These are phyloP conservation scores for Eristalinus sepulchralis DNA, from an alignment of 2,888 invertebrate species.

Conservation along the genomic window DNA sequence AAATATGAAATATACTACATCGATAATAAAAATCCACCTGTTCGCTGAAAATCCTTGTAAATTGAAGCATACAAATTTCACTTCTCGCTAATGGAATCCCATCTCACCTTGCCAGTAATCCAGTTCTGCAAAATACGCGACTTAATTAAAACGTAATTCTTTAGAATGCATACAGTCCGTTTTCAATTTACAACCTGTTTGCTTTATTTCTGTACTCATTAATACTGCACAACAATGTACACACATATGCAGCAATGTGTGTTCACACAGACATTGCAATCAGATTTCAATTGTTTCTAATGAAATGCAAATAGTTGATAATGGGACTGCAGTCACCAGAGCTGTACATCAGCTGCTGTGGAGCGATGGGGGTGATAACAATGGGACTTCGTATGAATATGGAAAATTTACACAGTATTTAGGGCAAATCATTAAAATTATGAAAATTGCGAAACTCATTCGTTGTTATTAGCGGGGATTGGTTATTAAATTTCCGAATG, in stretches of 20 bases:
- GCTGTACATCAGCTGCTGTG: neutral
- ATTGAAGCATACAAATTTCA: too few relatives aligned
- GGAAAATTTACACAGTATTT: neutral
- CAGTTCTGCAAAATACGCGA: neutral
- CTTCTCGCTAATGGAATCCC: too few relatives aligned
- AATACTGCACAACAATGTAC: neutral
- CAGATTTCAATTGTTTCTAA: conserved; percentile 19
- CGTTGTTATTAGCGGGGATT: neutral
- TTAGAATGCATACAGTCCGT: neutral
- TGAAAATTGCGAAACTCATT: neutral
- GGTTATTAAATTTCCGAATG: neutral
- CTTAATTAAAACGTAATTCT: conserved; percentile 29
- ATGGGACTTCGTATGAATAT: neutral
- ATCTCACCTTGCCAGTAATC: neutral
- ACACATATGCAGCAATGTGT: neutral
- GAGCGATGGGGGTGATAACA: neutral
- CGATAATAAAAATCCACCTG: too few relatives aligned
- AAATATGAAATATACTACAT: too few relatives aligned
- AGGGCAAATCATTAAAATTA: neutral
- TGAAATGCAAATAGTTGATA: neutral
- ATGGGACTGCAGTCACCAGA: neutral
- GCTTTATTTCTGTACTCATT: neutral
- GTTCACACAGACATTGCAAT: neutral
- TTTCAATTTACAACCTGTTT: neutral
- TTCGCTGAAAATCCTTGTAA: too few relatives aligned